Conservation (phyloP, 2,888 invertebrate species). For the Hesperia comma region DNA sequence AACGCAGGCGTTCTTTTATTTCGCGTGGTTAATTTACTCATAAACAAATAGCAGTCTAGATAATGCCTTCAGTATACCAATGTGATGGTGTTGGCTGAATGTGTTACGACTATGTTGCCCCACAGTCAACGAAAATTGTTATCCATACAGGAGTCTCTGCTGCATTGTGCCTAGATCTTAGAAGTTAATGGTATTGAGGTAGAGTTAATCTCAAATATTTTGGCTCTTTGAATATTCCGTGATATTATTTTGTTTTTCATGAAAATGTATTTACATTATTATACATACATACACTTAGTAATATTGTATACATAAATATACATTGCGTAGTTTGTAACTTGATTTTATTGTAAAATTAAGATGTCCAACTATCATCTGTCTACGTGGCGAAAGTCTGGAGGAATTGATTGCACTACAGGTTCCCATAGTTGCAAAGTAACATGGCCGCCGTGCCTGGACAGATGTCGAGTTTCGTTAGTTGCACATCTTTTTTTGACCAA, state of each 20-base stretch:
- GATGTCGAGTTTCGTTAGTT: constrained; percentile 68
- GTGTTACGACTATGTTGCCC: constrained; percentile 68
- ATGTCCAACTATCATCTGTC: constrained; percentile 77
- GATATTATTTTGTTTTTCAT: constrained; percentile 83
- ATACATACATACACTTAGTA: constrained; percentile 81
- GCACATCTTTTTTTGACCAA: constrained; percentile 82
- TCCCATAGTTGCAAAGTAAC: constrained; percentile 51
- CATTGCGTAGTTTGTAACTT: constrained; percentile 83
- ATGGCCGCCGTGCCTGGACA: constrained; percentile 61
- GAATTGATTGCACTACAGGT: constrained; percentile 65
- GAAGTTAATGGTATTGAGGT: constrained; percentile 84
- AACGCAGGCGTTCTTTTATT: no score
- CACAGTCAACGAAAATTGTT: constrained; percentile 82
- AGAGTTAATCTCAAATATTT: constrained; percentile 84
- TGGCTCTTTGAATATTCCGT: constrained; percentile 84
- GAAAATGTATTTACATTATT: constrained; percentile 83
- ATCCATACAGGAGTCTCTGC: constrained; percentile 84
- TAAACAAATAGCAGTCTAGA: constrained; percentile 54
- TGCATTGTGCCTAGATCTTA: constrained; percentile 85
- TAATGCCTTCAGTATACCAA: constrained; percentile 64
- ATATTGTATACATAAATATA: constrained; percentile 82
- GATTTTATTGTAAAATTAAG: constrained; percentile 80
- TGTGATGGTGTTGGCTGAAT: constrained; percentile 73
- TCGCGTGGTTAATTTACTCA: no score
- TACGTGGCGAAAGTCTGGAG: constrained; percentile 57